Conservation (phyloP, 37 sponge, comb jelly and placozoan species). For the Tethya wilhelma region DNA sequence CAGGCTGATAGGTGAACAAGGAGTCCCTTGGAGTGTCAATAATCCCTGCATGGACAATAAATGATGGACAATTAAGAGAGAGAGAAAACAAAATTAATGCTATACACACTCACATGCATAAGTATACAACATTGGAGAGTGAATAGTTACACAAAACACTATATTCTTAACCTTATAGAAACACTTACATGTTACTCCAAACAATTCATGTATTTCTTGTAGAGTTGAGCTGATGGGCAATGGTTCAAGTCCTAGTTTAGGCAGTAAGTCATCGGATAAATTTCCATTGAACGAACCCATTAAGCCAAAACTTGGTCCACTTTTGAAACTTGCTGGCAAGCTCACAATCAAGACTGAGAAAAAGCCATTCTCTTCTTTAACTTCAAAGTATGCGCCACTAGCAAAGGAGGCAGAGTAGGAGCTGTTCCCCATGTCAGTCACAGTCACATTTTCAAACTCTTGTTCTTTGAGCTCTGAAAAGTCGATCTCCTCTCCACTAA, state of each 20-base stretch:
- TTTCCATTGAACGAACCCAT: conserved; percentile 64
- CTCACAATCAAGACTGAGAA: conserved; percentile 24
- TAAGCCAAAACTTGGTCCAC: conserved; percentile 32
- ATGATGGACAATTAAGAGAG: neutral
- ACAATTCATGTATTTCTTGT: conserved; percentile 49
- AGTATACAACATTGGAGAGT: too few species aligned
- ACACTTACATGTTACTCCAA: conserved; percentile 68
- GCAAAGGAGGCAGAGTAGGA: conserved; percentile 19
- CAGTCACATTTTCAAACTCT: conserved; percentile 34
- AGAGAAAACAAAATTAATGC: neutral
- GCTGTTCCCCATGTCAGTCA: conserved; percentile 19
- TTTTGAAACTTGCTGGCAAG: conserved; percentile 17
- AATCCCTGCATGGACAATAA: conserved; percentile 44
- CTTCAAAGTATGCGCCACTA: conserved; percentile 24
- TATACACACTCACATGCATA: neutral
- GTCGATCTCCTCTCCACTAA: conserved; percentile 21
- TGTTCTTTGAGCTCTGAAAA: conserved; percentile 23
- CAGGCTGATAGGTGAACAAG: conserved; percentile 53
- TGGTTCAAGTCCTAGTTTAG: conserved; percentile 2
- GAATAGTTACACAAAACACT: too few species aligned
- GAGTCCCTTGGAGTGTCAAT: conserved; percentile 15
- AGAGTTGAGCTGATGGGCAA: conserved; percentile 23
- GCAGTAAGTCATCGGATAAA: conserved; percentile 45
- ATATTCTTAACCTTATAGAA: too few species aligned
- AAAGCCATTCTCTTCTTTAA: conserved; percentile 32